Evolutionary conservation across 1,140 invertebrate genomes (phyloP).

Genomic region (Philopotamus ludificatus): DNA sequence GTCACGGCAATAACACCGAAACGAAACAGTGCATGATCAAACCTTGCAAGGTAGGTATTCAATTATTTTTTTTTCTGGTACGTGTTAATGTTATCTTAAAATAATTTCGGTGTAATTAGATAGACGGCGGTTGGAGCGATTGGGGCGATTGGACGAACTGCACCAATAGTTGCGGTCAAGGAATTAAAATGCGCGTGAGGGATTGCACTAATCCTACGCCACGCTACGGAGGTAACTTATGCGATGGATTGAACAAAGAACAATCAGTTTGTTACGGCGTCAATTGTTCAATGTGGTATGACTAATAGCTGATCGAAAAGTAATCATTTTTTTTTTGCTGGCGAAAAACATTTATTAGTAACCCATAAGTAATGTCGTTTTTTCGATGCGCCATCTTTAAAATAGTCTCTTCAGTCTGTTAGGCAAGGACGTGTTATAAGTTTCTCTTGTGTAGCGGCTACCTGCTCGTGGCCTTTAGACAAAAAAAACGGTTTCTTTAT

Average conservation of each 20-base stretch:
- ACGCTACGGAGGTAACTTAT: conserved; percentile 48
- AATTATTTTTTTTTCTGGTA: background rate
- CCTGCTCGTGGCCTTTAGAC: too few species aligned
- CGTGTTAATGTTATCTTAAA: background rate
- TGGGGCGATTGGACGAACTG: conserved; percentile 58
- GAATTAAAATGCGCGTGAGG: conserved; percentile 48
- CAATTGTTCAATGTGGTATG: conserved; percentile 29
- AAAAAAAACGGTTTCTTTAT: too few species aligned
- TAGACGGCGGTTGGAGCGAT: conserved; percentile 45
- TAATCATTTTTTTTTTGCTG: too few species aligned
- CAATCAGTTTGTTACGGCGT: conserved; percentile 45
- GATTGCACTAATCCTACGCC: conserved; percentile 45
- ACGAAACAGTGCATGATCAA: conserved; percentile 51
- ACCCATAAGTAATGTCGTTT: too few species aligned
- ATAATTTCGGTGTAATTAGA: conserved; percentile 1
- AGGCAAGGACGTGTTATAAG: too few species aligned
- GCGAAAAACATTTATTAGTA: too few species aligned
- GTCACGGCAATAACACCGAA: conserved; percentile 45
- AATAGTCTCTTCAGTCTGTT: too few species aligned
- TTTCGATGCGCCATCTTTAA: too few species aligned
- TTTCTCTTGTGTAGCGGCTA: too few species aligned
- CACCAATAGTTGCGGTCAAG: conserved; percentile 59
- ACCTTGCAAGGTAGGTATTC: conserved; percentile 47
- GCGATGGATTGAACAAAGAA: conserved; percentile 49
- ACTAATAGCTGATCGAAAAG: too few species aligned